Evolutionary conservation across 92 coral and sea anemone genomes (phyloP).

Genomic region (Chrysogorgia sp.): DNA sequence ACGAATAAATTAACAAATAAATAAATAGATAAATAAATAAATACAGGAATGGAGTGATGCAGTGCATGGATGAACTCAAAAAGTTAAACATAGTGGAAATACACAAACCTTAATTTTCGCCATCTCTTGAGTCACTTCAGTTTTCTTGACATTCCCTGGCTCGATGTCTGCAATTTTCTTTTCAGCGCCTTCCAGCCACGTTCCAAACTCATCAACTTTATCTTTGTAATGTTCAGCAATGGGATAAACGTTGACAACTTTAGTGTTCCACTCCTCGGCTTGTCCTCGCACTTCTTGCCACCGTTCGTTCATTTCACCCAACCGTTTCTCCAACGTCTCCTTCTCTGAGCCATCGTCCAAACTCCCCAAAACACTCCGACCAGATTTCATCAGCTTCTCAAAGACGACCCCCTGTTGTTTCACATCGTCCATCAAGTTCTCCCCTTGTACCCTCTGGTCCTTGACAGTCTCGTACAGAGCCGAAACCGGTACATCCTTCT

Average conservation of each 20-base stretch:
- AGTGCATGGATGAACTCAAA: too few species aligned
- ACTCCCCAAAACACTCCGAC: constrained; percentile 78
- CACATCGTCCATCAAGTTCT: constrained; percentile 66
- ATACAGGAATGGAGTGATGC: too few species aligned
- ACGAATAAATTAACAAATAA: too few species aligned
- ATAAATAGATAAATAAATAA: too few species aligned
- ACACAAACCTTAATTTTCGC: constrained; percentile 43
- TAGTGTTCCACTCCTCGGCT: constrained; percentile 70
- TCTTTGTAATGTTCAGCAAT: constrained; percentile 81
- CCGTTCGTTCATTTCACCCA: constrained; percentile 69
- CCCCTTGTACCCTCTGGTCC: constrained; percentile 81
- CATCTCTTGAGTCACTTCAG: constrained; percentile 62
- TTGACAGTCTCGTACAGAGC: constrained; percentile 82
- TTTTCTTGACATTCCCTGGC: constrained; percentile 77
- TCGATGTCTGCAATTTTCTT: constrained; percentile 77
- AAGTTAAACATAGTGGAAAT: too few species aligned
- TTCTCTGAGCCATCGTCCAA: constrained; percentile 88
- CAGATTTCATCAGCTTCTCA: constrained; percentile 78
- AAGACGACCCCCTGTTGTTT: constrained; percentile 73
- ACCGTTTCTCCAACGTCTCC: constrained; percentile 70
- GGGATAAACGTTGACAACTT: constrained; percentile 74
- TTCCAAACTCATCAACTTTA: constrained; percentile 68
- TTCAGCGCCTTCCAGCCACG: constrained; percentile 71
- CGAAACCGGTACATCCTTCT: constrained; percentile 75
- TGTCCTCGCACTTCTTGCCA: constrained; percentile 69